Evolutionary conservation across 92 coral and sea anemone genomes (phyloP), one percentile per base, ranked within the genome.

Genomic region (Bergia puertoricense): DNA sequence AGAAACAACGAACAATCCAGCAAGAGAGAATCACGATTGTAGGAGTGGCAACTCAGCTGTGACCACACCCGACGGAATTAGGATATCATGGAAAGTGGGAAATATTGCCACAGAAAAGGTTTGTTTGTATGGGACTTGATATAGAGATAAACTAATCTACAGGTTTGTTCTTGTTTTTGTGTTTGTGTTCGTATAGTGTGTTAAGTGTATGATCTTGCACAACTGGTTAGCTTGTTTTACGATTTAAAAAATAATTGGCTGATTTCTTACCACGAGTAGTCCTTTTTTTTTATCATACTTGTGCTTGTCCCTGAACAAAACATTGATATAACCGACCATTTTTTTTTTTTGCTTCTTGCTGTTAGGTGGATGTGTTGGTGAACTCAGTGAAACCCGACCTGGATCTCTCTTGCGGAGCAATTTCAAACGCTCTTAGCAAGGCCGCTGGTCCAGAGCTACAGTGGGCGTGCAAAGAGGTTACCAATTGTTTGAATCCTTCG

Each of bases 291-390:
- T 3, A 54, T 2, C 59, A 54, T 54, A 10, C 59, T 18, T 54
- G 15, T 18, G 59, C 59, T 54, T 54, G 59, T 11, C 10, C 59
- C 59, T 54, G 16, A 54, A 54, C 16, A 54, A 11, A 13, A 54
- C 59, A 54, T 1, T 10, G 7, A 62, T 2, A 20, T 62, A 16
- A 18, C n/a, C 30, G 30, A 62, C 69, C 8, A 62, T 2, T 62
- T 62, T 62, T 7, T 62, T 7, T 62, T 62, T 62, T 22, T 62
- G 30, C 1, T 13, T 54, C 2, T 57, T 56, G 22, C 73, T 86
- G 39, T 6, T n/a, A 87, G 90, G 90, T 87, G 46, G 90, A 87
- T 42, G 90, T 87, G 67, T 66, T 87, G 45, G 90, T 87, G 2
- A 87, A 87, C 39, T 77, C 90, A 43, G 75, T 84, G 5, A 87